Percentiles rank a stretch among this genome's conserved stretches.
These are phyloP conservation scores for Onychostoma macrolepis DNA, from an alignment of 2,113 vertebrate genomes.

Conservation along the genomic window DNA sequence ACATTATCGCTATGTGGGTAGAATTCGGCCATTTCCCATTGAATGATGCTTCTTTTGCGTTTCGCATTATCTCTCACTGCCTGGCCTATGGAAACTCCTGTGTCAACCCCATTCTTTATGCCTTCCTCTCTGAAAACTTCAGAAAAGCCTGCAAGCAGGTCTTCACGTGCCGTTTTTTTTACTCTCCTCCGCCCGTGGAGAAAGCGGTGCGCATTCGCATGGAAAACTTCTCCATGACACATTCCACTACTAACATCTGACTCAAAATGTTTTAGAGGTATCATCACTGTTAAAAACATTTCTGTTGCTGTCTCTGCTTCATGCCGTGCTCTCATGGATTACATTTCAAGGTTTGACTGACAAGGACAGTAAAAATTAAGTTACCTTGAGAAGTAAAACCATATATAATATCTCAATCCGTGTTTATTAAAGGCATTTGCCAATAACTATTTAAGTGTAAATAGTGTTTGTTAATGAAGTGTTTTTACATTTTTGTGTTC, in stretches of 20 bases:
- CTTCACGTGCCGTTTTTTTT: conserved; percentile 69
- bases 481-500: neutral
- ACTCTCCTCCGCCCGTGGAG: conserved; percentile 35
- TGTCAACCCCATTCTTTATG: conserved; percentile 83
- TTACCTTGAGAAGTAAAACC: neutral
- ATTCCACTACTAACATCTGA: conserved; percentile 72
- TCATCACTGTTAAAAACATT: neutral
- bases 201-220: conserved; percentile 72
- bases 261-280: neutral
- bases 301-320: neutral
- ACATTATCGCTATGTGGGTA: conserved; percentile 85
- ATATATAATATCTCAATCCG: neutral
- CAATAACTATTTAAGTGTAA: conserved; percentile 26
- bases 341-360: neutral
- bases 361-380: neutral
- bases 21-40: conserved; percentile 82
- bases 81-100: conserved; percentile 85
- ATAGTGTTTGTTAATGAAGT: conserved; percentile 3
- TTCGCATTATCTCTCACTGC: conserved; percentile 82
- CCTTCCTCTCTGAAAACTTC: conserved; percentile 86
- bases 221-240: conserved; percentile 81
- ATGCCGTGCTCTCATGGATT: neutral
- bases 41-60: conserved; percentile 78
- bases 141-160: conserved; percentile 77
- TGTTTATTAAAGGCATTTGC: neutral